Percentiles rank a stretch among this genome's conserved stretches.
Evolutionary conservation across 1,140 invertebrate genomes (phyloP).

Genomic region (Drosophila pectinifera): DNA sequence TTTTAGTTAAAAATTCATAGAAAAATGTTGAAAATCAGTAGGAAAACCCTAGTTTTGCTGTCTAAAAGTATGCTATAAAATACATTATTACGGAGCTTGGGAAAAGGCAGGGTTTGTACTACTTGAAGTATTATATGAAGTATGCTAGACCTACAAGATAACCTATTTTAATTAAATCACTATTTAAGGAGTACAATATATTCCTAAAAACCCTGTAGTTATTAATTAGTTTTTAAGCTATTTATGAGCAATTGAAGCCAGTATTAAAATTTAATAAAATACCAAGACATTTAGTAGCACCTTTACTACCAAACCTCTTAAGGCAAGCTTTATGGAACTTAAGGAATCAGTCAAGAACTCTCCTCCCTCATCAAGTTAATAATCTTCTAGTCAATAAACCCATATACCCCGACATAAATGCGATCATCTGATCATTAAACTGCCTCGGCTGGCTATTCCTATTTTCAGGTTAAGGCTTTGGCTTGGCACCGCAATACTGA

Average conservation of each 20-base stretch:
- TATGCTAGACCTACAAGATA: neutral
- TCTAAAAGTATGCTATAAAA: neutral
- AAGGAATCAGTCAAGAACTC: no score
- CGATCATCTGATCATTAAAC: slow-evolving; percentile 29
- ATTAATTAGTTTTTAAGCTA: no score
- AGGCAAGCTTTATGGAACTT: no score
- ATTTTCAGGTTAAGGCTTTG: slow-evolving; percentile 69
- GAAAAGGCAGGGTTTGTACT: no score
- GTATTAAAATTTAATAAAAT: neutral
- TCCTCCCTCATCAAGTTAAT: no score
- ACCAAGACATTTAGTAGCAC: no score
- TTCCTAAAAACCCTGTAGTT: no score
- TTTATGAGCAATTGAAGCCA: no score
- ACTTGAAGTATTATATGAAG: no score
- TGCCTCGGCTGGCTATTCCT: slow-evolving; percentile 20
- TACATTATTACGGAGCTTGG: neutral
- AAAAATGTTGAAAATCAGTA: no score
- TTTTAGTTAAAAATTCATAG: no score
- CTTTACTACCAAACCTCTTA: no score
- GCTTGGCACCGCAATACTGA: slow-evolving; percentile 10
- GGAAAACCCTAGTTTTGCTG: neutral
- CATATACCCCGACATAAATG: slow-evolving; percentile 2
- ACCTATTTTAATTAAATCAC: neutral
- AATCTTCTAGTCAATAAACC: neutral
- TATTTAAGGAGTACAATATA: neutral